Percentiles rank a stretch among this genome's conserved stretches.
Conservation (phyloP, 2,113 vertebrate species). For the Lagopus leucura region DNA sequence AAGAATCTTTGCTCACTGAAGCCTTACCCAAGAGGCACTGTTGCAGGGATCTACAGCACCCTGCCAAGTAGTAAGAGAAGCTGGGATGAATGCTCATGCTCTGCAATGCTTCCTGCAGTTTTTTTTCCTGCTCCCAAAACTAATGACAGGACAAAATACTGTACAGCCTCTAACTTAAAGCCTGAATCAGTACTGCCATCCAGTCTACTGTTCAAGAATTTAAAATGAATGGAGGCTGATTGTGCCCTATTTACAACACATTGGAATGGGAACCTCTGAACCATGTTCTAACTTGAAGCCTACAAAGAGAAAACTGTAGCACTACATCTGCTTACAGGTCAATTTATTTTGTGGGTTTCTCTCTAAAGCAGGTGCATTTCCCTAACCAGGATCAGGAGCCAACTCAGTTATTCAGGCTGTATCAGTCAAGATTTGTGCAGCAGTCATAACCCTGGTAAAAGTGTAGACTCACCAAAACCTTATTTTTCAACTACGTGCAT, state of each 20-base stretch:
- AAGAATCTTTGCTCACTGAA: background rate
- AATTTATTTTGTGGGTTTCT: background rate
- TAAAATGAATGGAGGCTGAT: background rate
- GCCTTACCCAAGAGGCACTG: background rate
- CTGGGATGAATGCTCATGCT: background rate
- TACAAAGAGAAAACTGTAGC: background rate
- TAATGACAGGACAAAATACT: background rate
- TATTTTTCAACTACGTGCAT: background rate
- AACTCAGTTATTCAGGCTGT: background rate
- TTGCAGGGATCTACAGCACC: background rate
- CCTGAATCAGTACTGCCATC: background rate
- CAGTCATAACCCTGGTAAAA: background rate
- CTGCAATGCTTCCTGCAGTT: background rate
- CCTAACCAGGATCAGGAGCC: background rate
- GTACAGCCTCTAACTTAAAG: background rate
- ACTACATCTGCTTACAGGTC: background rate
- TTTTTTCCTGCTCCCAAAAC: background rate
- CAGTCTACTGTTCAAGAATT: background rate
- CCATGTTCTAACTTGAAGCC: background rate
- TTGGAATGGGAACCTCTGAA: background rate
- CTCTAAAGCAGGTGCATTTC: background rate
- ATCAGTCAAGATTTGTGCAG: background rate
- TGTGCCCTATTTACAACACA: background rate
- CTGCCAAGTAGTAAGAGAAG: background rate
- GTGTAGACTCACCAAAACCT: background rate